Percentiles rank a stretch among this genome's conserved stretches.
These are phyloP conservation scores for Chaetodon trifascialis DNA, from an alignment of 2,113 vertebrate species.

Conservation along the genomic window DNA sequence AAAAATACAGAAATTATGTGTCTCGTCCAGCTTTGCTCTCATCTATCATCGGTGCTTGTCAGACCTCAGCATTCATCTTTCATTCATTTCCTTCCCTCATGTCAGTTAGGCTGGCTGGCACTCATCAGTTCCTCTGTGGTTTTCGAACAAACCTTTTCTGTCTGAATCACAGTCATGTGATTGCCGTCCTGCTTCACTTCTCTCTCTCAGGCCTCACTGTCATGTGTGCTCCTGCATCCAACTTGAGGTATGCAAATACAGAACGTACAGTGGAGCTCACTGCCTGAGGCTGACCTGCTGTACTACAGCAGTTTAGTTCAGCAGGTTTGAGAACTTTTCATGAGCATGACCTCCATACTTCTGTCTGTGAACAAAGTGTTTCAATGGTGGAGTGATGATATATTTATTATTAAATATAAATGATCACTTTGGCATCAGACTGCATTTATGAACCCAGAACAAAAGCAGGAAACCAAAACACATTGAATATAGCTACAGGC, in stretches of 20 bases:
- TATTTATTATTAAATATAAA: no score
- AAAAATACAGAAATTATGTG: neutral
- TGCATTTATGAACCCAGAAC: neutral
- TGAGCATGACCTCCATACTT: no score
- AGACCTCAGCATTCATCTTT: neutral
- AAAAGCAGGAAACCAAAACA: neutral
- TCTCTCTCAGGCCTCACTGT: neutral
- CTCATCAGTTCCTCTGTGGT: neutral
- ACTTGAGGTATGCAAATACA: conserved; percentile 30
- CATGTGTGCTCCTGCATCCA: neutral
- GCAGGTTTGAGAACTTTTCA: no score
- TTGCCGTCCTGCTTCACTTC: conserved; percentile 17
- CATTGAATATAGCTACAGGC: no score
- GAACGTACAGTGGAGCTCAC: neutral
- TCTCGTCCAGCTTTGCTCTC: neutral
- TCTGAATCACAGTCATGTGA: conserved; percentile 21
- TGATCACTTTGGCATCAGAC: neutral
- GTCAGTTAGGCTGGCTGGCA: neutral
- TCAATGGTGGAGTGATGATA: neutral
- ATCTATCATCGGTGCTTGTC: neutral
- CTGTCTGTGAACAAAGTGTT: neutral
- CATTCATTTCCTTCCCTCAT: neutral
- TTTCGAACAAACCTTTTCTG: conserved; percentile 7
- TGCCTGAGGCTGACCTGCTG: neutral
- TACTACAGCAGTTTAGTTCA: no score